Conservation (phyloP, 2,797 vertebrate genomes). For the Tenualosa ilisha region DNA sequence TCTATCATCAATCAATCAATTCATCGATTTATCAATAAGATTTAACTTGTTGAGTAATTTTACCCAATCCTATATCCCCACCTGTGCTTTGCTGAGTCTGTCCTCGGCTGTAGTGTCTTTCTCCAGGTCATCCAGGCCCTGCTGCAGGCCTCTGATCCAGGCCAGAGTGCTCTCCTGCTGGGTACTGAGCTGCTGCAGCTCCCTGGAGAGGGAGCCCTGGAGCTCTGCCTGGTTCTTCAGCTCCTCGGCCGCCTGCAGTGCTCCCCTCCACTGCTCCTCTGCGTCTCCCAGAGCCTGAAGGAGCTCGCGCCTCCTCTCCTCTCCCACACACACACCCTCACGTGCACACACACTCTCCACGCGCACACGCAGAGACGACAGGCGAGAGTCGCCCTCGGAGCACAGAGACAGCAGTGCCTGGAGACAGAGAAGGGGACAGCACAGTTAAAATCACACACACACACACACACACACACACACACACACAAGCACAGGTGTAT, state of each 20-base stretch:
- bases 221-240: slow-evolving; percentile 39
- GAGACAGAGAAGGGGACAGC: not conserved
- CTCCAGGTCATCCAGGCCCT: slow-evolving; percentile 67
- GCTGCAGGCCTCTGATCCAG: slow-evolving; percentile 78
- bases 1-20: too few relatives aligned
- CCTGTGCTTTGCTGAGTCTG: slow-evolving; percentile 74
- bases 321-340: slow-evolving; percentile 50
- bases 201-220: slow-evolving; percentile 53
- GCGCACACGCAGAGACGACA: slow-evolving; percentile 51
- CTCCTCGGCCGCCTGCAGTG: slow-evolving; percentile 52
- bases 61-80: slow-evolving; percentile 36
- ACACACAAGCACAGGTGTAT: too few relatives aligned
- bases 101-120: slow-evolving; percentile 51
- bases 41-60: too few relatives aligned
- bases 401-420: slow-evolving; percentile 72
- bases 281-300: slow-evolving; percentile 33
- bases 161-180: slow-evolving; percentile 64
- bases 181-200: slow-evolving; percentile 67
- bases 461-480: too few relatives aligned
- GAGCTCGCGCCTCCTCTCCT: slow-evolving; percentile 43
- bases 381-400: slow-evolving; percentile 64
- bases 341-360: slow-evolving; percentile 42
- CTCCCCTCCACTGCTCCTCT: slow-evolving; percentile 53
- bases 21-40: too few relatives aligned
- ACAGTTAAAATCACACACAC: not conserved